Evolutionary conservation across 2,113 vertebrate species (phyloP).

Genomic region (Pavo muticus): DNA sequence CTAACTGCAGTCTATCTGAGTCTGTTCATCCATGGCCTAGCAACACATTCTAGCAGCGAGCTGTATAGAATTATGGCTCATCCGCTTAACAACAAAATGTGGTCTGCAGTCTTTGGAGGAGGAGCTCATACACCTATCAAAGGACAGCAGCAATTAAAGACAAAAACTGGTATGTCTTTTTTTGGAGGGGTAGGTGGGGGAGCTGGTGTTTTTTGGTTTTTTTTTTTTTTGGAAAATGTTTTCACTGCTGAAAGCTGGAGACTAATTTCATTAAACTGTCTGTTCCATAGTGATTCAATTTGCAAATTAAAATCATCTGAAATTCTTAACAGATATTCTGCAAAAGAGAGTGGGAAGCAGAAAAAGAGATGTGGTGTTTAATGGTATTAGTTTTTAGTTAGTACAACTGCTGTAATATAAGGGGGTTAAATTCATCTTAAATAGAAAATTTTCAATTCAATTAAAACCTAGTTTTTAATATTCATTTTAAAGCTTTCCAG

Average conservation of each 20-base stretch:
- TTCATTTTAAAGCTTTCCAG: background rate
- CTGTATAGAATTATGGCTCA: slow-evolving; percentile 92
- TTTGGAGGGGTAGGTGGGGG: too few species aligned
- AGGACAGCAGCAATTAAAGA: slow-evolving; percentile 76
- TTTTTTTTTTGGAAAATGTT: background rate
- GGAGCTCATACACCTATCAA: slow-evolving; percentile 81
- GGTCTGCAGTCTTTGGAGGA: slow-evolving; percentile 94
- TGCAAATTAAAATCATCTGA: background rate
- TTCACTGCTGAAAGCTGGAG: background rate
- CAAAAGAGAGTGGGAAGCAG: background rate
- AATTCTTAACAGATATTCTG: background rate
- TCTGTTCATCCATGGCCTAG: slow-evolving; percentile 94
- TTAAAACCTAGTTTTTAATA: background rate
- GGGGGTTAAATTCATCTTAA: background rate
- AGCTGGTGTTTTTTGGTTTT: background rate
- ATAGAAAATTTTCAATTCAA: background rate
- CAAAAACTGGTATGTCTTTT: slow-evolving; percentile 73
- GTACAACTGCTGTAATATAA: background rate
- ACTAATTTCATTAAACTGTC: background rate
- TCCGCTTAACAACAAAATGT: slow-evolving; percentile 93
- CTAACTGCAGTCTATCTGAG: slow-evolving; percentile 95
- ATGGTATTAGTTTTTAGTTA: background rate
- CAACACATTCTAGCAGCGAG: slow-evolving; percentile 95
- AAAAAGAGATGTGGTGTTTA: background rate
- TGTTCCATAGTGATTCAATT: background rate